These are phyloP conservation scores for Cantharis flavilabris DNA, from an alignment of 2,888 invertebrate species.

Conservation along the genomic window DNA sequence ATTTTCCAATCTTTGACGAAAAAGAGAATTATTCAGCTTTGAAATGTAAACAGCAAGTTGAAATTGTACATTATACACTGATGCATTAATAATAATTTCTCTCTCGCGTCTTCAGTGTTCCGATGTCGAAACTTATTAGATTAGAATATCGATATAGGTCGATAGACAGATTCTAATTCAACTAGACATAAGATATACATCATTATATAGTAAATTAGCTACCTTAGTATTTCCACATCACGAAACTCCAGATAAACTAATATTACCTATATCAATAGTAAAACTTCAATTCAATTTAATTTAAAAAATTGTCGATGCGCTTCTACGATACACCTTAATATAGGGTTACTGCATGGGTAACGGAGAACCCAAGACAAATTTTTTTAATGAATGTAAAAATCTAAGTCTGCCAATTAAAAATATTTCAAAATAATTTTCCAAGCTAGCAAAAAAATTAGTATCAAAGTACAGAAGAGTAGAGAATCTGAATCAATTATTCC, in stretches of 20 bases:
- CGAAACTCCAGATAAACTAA: background rate
- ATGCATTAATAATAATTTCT: background rate
- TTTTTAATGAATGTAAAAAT: too few relatives aligned
- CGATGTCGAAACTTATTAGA: background rate
- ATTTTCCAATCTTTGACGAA: background rate
- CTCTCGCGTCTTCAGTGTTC: background rate
- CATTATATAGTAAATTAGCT: background rate
- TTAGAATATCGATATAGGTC: background rate
- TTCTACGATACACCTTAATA: background rate
- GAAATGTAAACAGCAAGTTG: background rate
- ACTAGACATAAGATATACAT: background rate
- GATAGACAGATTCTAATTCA: background rate
- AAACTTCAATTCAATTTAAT: background rate
- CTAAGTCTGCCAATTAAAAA: too few relatives aligned
- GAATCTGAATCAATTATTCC: too few relatives aligned
- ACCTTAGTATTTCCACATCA: background rate
- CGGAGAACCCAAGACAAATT: too few relatives aligned
- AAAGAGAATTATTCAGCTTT: background rate
- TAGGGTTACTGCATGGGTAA: too few relatives aligned
- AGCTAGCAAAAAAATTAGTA: too few relatives aligned
- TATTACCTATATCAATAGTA: background rate
- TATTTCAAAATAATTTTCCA: too few relatives aligned
- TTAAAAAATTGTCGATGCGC: background rate
- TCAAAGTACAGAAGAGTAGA: too few relatives aligned
- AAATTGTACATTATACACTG: background rate